Conservation (phyloP, 2,888 invertebrate species). For the Rhingia rostrata region DNA sequence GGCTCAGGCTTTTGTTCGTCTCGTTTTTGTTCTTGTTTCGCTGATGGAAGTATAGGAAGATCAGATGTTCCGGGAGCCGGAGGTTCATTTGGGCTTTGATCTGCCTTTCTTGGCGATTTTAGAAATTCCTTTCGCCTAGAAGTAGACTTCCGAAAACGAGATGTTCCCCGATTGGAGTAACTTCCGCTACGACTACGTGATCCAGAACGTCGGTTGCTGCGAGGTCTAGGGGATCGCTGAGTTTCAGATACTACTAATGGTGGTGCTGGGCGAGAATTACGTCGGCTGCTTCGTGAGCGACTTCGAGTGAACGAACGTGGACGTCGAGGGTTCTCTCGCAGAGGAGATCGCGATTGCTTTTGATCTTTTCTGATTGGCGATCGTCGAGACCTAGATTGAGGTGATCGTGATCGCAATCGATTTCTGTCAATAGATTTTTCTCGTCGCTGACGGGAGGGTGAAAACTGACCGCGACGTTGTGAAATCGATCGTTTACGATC, state of each 20-base stretch:
- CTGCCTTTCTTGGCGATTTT: constrained; percentile 67
- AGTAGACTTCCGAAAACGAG: constrained; percentile 59
- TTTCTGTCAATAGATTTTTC: constrained; percentile 75
- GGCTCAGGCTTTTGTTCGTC: constrained; percentile 4
- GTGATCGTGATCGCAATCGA: constrained; percentile 75
- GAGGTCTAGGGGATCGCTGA: constrained; percentile 28
- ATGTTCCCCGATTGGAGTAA: constrained; percentile 12
- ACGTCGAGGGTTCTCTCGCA: constrained; percentile 45
- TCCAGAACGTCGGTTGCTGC: constrained; percentile 9
- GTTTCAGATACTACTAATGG: not conserved
- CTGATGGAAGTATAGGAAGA: constrained; percentile 5
- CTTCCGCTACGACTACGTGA: constrained; percentile 60
- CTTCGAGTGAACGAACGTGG: constrained; percentile 50
- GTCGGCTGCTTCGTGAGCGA: constrained; percentile 54
- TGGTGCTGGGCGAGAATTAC: constrained; percentile 31
- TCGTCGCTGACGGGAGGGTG: constrained; percentile 36
- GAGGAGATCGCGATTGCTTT: constrained; percentile 62
- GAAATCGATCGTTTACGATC: constrained; percentile 62
- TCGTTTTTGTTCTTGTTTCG: constrained; percentile 22
- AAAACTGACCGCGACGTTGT: constrained; percentile 25
- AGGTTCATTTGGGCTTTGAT: constrained; percentile 25
- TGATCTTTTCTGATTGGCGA: constrained; percentile 56
- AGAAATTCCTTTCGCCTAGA: constrained; percentile 72
- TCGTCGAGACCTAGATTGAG: constrained; percentile 55
- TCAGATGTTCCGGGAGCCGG: constrained; percentile 57